Base-by-base conservation (phyloP, 2,797 vertebrate genomes). In the Synanceia verrucosa region DNA sequence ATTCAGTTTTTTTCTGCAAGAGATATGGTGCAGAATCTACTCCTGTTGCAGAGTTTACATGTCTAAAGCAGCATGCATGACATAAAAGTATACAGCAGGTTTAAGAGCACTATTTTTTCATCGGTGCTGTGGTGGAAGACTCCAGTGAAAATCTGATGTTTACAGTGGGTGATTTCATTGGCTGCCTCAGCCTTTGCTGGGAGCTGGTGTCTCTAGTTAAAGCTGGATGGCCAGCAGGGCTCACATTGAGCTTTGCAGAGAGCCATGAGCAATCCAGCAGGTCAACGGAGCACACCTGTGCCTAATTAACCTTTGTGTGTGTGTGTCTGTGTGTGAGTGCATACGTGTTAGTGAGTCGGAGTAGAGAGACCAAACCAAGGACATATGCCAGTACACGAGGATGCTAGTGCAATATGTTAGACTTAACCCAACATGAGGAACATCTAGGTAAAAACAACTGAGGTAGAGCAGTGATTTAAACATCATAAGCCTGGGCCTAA, bases 261-360 rank as follows among this genome's bases (percentile, higher is more conserved):
- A 78, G 85, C 80, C 83, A 81, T 43, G 26, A 89, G 82, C 77
- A 28, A 83, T 81, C 66, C 69, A 67, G 79, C 76, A 39, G 88
- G 83, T 89, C 83, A 82, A 44, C 52, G 9, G 76, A 79, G 71
- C 67, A 69, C 83, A 89, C 86, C 84, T 85, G 76, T 76, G 79
- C 70, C 83, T 85, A 85, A 90, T 89, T 87, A 85, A 81, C 79
- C 76, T 81, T n/a, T 80, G 57, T 78, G 59, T 36, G 14, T 29
- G 55, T 29, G 65, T 58, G 52, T 29, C 9, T 19, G 37, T 29
- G 36, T 37, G 14, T 37, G 53, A 2, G 28, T 52, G 50, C 19
- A 18, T 29, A 26, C 28, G 47, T 24, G 46, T 79, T 55, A 73
- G 62, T 31, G 34, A 71, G 23, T 63, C 1, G 0, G 21, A 46